These are phyloP conservation scores for Euphydryas editha DNA, from an alignment of 2,888 invertebrate species.

Conservation along the genomic window DNA sequence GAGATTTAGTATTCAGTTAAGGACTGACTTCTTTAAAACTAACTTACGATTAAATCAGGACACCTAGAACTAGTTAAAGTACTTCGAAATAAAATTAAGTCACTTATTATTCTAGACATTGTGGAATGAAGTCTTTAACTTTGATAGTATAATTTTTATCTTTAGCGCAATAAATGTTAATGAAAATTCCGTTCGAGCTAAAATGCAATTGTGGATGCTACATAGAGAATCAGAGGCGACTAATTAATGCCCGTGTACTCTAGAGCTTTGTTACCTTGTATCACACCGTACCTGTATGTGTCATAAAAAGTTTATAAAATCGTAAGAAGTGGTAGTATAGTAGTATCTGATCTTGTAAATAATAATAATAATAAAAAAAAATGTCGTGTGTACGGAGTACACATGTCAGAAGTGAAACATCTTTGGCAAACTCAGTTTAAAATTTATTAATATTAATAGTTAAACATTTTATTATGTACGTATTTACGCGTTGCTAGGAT, in stretches of 20 bases:
- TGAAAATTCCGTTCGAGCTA: conserved; percentile 6
- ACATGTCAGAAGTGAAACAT: too few species aligned
- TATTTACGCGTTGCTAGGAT: too few species aligned
- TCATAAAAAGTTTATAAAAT: background rate
- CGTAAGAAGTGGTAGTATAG: too few species aligned
- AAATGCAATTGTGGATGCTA: conserved; percentile 30
- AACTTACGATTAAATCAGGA: too few species aligned
- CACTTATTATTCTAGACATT: background rate
- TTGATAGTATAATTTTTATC: conserved; percentile 12
- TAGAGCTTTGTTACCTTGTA: conserved; percentile 15
- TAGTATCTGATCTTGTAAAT: too few species aligned
- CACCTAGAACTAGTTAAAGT: background rate
- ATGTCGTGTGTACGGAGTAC: too few species aligned
- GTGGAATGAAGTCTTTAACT: background rate
- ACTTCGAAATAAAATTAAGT: background rate
- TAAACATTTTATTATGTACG: too few species aligned
- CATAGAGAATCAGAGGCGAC: conserved; percentile 40
- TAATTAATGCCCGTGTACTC: conserved; percentile 43
- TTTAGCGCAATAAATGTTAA: conserved; percentile 2
- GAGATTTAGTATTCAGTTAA: too few species aligned
- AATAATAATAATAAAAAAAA: too few species aligned
- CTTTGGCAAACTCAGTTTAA: too few species aligned
- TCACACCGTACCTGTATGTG: conserved; percentile 37
- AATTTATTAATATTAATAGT: too few species aligned
- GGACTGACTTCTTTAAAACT: too few species aligned